Base-by-base conservation (phyloP, 2,797 vertebrate species). In the Rachycentron canadum region DNA sequence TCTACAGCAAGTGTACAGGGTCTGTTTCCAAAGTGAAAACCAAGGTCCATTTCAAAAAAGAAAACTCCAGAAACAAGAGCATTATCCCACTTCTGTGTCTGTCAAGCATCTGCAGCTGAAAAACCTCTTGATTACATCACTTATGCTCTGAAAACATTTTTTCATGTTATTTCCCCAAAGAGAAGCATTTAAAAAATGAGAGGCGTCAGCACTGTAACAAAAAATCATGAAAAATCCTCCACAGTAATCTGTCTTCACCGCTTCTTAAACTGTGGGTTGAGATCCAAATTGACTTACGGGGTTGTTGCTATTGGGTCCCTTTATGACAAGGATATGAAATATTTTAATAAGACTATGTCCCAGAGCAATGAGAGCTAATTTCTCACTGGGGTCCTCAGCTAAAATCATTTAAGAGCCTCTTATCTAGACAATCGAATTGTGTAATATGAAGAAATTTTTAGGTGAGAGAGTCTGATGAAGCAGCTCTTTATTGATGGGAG, bases 311-410 rank as follows among this genome's bases (percentile, higher is more conserved):
- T 58, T 77, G 40, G 59, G 72, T 91, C 89, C 88, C 89, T 91
- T 92, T 91, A 91, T 86, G 82, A 75, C 40, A 3, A 38, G 58
- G 79, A 73, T 87, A 73, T 83, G 71, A 86, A 49, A 36, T 43
- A 77, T 87, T 90, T 88, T 90, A 88, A 93, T 92, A 88, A 88
- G 73, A 73, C 56, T 23, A 47, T 74, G 83, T 91, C 85, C 82
- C 83, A 65, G 69, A 78, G 78, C 84, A 72, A 65, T 64, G 43
- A 45, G 63, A 77, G 63, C 63, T 63, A 86, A 92, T 83, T 74
- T 82, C 85, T 86, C 90, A 81, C 84, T 25, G 62, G 90, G 79
- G 85, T 83, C 69, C 12, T 72, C 47, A 0, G 43, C 63, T 79
- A 72, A 82, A 84, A 88, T 74, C 50, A 62, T 84, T 85, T 72